phyloP scores from a whole-genome alignment of 2,797 vertebrate species.

The Cossypha dichroa region DNA sequence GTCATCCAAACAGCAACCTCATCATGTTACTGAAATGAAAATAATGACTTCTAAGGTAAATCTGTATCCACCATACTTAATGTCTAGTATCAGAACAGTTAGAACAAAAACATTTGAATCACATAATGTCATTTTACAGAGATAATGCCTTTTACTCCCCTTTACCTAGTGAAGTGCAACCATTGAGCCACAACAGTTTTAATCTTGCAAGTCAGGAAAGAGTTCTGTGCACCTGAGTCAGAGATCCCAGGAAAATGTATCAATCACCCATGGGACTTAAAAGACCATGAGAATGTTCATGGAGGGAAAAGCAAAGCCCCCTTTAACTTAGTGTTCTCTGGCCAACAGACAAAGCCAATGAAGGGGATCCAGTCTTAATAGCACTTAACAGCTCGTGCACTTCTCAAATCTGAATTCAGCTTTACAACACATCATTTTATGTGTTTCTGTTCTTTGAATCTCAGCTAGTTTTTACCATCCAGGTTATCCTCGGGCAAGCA shows the following conservation, averaged over 20 bases:
- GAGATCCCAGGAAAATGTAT: not conserved
- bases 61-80: not conserved
- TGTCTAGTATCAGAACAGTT: not conserved
- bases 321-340: not conserved
- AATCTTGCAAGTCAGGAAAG: not conserved
- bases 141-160: not conserved
- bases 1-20: not conserved
- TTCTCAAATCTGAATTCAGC: not conserved
- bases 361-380: not conserved
- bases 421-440: not conserved
- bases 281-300: not conserved
- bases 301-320: not conserved
- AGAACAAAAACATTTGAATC: not conserved
- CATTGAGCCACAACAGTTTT: not conserved
- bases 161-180: not conserved
- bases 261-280: not conserved
- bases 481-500: not conserved
- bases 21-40: not conserved
- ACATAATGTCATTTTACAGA: not conserved
- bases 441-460: not conserved
- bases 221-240: not conserved
- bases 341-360: not conserved
- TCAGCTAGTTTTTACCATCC: not conserved
- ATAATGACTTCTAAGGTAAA: not conserved
- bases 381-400: not conserved